phyloP scores from a whole-genome alignment of 2,888 invertebrate genomes.

The Drosophila robusta region DNA sequence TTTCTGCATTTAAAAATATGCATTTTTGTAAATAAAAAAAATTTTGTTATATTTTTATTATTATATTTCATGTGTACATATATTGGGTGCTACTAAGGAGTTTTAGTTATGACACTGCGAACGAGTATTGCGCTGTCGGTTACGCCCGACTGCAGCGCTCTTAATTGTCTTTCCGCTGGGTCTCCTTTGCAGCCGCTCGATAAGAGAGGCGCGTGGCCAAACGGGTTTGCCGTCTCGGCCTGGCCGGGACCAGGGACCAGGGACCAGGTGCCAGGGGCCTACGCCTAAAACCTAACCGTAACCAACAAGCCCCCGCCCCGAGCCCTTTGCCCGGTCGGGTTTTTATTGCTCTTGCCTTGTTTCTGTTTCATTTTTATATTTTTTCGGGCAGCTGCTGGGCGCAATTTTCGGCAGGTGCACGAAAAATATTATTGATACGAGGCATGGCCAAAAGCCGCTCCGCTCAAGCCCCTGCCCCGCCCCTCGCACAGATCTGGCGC shows the following conservation, averaged over 20 bases:
- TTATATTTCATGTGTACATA: too few relatives aligned
- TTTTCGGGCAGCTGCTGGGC: slow-evolving; percentile 40
- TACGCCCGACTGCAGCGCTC: too few relatives aligned
- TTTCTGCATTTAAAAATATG: too few relatives aligned
- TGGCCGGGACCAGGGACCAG: background rate
- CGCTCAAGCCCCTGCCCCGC: background rate
- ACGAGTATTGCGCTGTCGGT: too few relatives aligned
- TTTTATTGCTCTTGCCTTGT: background rate
- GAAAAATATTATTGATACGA: slow-evolving; percentile 58
- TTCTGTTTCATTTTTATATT: background rate
- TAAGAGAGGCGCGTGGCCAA: slow-evolving; percentile 57
- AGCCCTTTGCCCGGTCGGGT: slow-evolving; percentile 20
- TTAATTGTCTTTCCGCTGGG: background rate
- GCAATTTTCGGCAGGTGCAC: slow-evolving; percentile 70
- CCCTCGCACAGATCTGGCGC: background rate
- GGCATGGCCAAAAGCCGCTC: slow-evolving; percentile 30
- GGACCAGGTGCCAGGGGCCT: too few relatives aligned
- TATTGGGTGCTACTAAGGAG: too few relatives aligned
- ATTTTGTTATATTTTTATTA: too few relatives aligned
- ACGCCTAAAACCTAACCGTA: slow-evolving; percentile 1
- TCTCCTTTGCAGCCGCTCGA: slow-evolving; percentile 32
- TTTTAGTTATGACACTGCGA: too few relatives aligned
- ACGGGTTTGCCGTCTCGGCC: slow-evolving; percentile 41
- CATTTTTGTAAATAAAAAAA: too few relatives aligned
- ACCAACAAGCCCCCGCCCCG: slow-evolving; percentile 6